Evolutionary conservation across 1,140 invertebrate genomes (phyloP).

Genomic region (Euglossa dilemma): DNA sequence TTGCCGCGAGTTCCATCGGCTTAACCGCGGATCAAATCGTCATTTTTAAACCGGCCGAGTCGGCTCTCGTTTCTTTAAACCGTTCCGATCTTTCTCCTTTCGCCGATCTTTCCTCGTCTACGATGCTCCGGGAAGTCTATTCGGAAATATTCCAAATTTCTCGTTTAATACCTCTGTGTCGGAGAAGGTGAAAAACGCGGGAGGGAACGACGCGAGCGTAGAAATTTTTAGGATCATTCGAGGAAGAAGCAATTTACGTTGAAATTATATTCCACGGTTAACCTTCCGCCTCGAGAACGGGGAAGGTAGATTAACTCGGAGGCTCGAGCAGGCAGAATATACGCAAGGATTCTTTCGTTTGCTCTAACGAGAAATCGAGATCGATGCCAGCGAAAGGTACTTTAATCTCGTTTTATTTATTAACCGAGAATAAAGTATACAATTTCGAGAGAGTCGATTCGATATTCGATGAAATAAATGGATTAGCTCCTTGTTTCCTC

Average conservation of each 20-base stretch:
- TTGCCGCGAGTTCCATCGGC: not conserved
- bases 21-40: not conserved
- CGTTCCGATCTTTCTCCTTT: too few relatives aligned
- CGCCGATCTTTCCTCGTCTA: too few relatives aligned
- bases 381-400: not conserved
- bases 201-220: not conserved
- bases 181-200: not conserved
- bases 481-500: not conserved
- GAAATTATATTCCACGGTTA: too few relatives aligned
- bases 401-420: not conserved
- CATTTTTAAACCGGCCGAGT: too few relatives aligned
- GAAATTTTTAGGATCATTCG: too few relatives aligned
- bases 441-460: too few relatives aligned
- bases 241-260: too few relatives aligned
- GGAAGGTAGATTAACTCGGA: too few relatives aligned
- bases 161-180: not conserved
- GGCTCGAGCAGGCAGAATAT: too few relatives aligned
- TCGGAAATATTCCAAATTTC: not conserved
- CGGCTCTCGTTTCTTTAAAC: too few relatives aligned
- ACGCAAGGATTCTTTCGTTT: not conserved
- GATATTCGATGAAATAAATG: not conserved
- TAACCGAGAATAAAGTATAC: not conserved
- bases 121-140: too few relatives aligned
- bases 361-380: not conserved
- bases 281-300: too few relatives aligned